phyloP scores from a whole-genome alignment of 1,140 invertebrate genomes.

The Drosophila parabipectinata region DNA sequence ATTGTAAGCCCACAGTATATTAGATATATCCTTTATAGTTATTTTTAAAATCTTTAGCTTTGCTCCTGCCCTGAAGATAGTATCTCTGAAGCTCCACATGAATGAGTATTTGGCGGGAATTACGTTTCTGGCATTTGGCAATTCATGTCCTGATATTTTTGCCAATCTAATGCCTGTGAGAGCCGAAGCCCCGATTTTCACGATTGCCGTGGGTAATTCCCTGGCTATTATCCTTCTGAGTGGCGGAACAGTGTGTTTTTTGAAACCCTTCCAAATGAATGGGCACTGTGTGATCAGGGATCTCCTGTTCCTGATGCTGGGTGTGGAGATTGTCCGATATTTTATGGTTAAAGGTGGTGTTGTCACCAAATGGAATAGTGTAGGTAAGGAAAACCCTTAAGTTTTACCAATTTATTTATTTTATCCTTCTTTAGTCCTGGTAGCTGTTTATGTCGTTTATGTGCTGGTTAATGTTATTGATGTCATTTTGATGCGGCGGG shows the following conservation, averaged over 20 bases:
- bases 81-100: conserved; percentile 37
- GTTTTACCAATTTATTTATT: background rate
- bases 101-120: conserved; percentile 58
- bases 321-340: conserved; percentile 16
- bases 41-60: conserved; percentile 19
- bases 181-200: conserved; percentile 43
- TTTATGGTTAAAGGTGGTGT: conserved; percentile 7
- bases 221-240: conserved; percentile 44
- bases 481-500: conserved; percentile 8
- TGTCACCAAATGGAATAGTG: conserved; percentile 1
- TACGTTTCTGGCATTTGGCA: conserved; percentile 49
- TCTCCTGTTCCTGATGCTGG: conserved; percentile 43
- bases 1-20: conserved; percentile 7
- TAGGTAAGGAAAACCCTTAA: conserved; percentile 14
- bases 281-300: conserved; percentile 33
- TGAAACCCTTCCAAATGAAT: conserved; percentile 47
- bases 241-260: conserved; percentile 43
- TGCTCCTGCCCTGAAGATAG: conserved; percentile 38
- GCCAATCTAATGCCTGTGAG: conserved; percentile 58
- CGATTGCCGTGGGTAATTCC: conserved; percentile 43
- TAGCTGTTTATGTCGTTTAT: background rate
- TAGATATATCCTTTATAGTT: background rate
- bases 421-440: background rate
- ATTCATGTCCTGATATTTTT: conserved; percentile 40
- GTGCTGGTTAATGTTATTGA: conserved; percentile 5